Conservation (phyloP, 1,140 invertebrate genomes). For the Rhagoletis pomonella region DNA sequence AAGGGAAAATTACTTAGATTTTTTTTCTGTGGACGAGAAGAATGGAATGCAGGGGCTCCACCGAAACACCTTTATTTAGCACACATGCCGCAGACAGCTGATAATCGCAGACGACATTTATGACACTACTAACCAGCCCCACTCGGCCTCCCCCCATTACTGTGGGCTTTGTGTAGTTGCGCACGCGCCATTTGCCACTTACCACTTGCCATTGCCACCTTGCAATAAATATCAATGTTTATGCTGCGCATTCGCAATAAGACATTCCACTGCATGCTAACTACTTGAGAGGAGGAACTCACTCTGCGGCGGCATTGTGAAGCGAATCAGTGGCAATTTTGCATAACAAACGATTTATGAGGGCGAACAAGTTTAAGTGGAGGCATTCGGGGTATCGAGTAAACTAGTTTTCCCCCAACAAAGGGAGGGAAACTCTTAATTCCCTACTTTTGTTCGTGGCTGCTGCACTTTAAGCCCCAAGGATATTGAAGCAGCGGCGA, state of each 20-base stretch:
- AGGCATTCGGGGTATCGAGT: neutral
- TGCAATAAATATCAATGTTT: constrained; percentile 49
- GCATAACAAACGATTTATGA: constrained; percentile 52
- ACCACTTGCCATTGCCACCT: constrained; percentile 44
- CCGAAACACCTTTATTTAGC: constrained; percentile 21
- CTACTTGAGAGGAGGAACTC: neutral
- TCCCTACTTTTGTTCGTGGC: neutral
- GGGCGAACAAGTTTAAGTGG: constrained; percentile 46
- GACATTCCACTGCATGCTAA: constrained; percentile 42
- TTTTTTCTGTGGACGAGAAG: neutral
- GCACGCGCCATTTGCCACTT: constrained; percentile 51
- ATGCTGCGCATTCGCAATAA: neutral
- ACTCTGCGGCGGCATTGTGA: neutral
- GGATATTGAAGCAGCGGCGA: constrained; percentile 37
- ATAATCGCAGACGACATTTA: constrained; percentile 51
- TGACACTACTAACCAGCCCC: constrained; percentile 19
- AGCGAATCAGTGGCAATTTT: constrained; percentile 51
- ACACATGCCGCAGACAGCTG: constrained; percentile 28
- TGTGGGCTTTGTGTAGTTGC: constrained; percentile 31
- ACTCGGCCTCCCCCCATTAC: neutral
- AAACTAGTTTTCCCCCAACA: neutral
- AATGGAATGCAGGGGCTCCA: constrained; percentile 20
- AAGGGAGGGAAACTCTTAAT: neutral
- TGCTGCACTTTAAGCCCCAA: constrained; percentile 44
- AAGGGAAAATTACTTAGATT: constrained; percentile 24